A percentile compares a stretch with the other conserved stretches of the same genome.
These are phyloP conservation scores for Carassius carassius DNA, from an alignment of 2,113 vertebrate genomes.

Conservation along the genomic window DNA sequence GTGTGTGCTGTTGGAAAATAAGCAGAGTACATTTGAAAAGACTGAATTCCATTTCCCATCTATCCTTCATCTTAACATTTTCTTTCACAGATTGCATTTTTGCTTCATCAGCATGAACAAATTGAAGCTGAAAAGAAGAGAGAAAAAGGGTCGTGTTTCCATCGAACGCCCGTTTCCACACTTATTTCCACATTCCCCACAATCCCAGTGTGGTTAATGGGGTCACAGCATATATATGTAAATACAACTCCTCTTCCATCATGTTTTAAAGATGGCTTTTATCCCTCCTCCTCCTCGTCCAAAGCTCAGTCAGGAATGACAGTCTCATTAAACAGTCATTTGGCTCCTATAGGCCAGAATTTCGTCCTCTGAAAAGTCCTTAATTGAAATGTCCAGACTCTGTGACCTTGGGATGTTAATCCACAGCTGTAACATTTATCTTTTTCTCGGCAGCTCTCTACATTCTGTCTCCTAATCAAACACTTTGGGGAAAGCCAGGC, in stretches of 20 bases:
- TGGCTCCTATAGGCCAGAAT: conserved; percentile 56
- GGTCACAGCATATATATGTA: conserved; percentile 51
- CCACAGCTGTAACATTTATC: conserved; percentile 76
- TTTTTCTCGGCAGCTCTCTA: conserved; percentile 73
- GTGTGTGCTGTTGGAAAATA: not conserved
- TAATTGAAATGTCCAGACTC: conserved; percentile 77
- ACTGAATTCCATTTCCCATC: not conserved
- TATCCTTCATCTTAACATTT: conserved; percentile 29
- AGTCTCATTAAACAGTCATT: conserved; percentile 74
- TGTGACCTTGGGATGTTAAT: conserved; percentile 80
- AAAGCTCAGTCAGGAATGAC: conserved; percentile 71
- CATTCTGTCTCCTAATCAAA: conserved; percentile 72
- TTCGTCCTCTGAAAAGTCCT: conserved; percentile 57
- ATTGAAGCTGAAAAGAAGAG: conserved; percentile 3
- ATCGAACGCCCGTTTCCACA: not conserved
- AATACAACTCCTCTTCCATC: conserved; percentile 45
- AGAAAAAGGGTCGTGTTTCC: not conserved
- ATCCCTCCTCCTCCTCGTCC: conserved; percentile 47
- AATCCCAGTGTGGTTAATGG: conserved; percentile 40
- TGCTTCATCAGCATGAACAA: conserved; percentile 36
- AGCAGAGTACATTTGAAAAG: not conserved
- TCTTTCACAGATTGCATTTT: conserved; percentile 15
- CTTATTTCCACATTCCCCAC: not conserved
- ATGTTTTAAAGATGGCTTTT: conserved; percentile 39
- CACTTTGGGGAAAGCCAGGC: conserved; percentile 62